These are phyloP conservation scores for Chaetops frenatus DNA, from an alignment of 2,113 vertebrate species.

Conservation along the genomic window DNA sequence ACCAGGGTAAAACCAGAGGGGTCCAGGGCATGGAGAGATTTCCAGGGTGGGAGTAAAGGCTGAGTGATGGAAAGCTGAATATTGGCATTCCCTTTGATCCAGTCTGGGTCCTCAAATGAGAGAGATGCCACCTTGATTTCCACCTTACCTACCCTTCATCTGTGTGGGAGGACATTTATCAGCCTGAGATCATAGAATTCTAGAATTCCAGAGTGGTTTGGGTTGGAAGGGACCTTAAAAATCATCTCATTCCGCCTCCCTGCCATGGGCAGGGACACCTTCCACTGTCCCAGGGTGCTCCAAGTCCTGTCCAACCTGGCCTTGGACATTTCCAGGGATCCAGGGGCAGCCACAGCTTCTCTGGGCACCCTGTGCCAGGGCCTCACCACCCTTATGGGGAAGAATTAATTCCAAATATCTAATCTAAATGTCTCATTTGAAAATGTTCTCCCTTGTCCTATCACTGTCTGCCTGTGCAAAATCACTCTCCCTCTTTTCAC, in stretches of 20 bases:
- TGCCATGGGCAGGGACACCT: neutral
- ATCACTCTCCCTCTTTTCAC: neutral
- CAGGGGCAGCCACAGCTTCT: neutral
- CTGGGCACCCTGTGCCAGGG: neutral
- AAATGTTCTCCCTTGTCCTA: neutral
- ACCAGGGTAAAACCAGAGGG: neutral
- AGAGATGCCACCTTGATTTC: neutral
- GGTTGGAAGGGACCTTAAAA: neutral
- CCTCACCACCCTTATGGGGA: accelerated
- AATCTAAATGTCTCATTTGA: neutral
- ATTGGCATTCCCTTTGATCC: neutral
- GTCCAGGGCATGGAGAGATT: neutral
- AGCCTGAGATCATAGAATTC: neutral
- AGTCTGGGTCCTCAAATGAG: neutral
- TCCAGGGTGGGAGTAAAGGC: neutral
- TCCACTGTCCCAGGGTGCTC: accelerated
- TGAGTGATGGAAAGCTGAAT: neutral
- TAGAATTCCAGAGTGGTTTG: neutral
- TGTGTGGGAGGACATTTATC: neutral
- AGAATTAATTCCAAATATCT: neutral
- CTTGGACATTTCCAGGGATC: neutral
- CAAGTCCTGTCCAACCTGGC: accelerated
- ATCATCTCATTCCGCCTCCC: accelerated
- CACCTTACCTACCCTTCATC: neutral
- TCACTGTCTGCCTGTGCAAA: neutral